phyloP scores from a whole-genome alignment of 1,140 invertebrate species.

The Palaemon carinicauda region DNA sequence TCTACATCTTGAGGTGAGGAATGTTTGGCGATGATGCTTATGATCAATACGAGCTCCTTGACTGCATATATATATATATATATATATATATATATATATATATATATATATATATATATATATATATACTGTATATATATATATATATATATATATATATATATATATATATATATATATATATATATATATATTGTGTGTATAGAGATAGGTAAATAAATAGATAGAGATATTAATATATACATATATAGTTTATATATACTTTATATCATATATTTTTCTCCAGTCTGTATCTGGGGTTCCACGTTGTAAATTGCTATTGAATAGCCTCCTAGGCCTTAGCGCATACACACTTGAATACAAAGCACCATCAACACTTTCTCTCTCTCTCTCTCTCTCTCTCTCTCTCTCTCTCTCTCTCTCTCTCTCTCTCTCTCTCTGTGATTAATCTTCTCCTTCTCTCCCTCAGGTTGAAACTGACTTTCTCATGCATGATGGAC shows the following conservation, averaged over 20 bases:
- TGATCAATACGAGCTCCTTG: background rate
- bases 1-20: constrained; percentile 72
- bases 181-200: no score
- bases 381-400: background rate
- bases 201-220: no score
- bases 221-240: no score
- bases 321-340: no score
- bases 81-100: background rate
- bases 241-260: no score
- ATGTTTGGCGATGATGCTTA: background rate
- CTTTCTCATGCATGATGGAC: constrained; percentile 74
- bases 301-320: no score
- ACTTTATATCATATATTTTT: no score
- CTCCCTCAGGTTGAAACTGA: constrained; percentile 68
- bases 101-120: background rate
- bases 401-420: background rate
- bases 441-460: background rate
- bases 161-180: background rate
- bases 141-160: background rate
- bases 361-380: no score
- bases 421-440: background rate
- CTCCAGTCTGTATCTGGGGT: no score
- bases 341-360: no score
- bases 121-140: background rate
- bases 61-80: background rate